Conservation (phyloP, 2,797 vertebrate genomes). For the Oceanodroma leucorhoa region DNA sequence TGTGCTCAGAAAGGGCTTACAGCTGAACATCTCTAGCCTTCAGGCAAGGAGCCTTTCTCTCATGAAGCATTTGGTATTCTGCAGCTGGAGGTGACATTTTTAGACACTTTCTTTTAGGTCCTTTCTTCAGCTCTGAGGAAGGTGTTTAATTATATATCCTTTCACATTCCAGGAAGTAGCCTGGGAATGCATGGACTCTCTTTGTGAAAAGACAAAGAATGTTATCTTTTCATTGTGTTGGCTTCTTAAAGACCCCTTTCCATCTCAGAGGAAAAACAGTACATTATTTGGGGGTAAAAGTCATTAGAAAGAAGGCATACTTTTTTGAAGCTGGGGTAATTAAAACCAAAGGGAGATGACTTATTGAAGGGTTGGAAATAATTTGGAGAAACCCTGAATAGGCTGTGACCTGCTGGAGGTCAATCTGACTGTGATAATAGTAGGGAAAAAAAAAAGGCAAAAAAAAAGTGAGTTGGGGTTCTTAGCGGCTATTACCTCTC, state of each 20-base stretch:
- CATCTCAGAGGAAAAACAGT: background rate
- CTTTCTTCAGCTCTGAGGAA: background rate
- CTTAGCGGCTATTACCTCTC: background rate
- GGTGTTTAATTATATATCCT: background rate
- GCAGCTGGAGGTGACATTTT: background rate
- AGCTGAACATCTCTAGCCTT: background rate
- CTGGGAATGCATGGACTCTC: background rate
- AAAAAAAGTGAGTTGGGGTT: background rate
- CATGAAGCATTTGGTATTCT: background rate
- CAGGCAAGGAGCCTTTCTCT: background rate
- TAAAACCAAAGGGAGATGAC: background rate
- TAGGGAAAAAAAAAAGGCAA: background rate
- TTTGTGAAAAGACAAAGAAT: conserved; percentile 22
- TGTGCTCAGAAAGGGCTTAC: background rate
- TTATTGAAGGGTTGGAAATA: background rate
- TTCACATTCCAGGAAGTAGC: background rate
- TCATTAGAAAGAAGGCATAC: background rate
- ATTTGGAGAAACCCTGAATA: background rate
- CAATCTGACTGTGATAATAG: background rate
- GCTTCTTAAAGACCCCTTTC: background rate
- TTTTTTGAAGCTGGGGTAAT: background rate
- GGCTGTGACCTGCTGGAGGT: background rate
- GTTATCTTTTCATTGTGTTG: background rate
- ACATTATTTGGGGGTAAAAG: background rate
- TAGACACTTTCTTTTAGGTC: background rate